These are phyloP conservation scores for Struthidea cinerea DNA, from an alignment of 2,113 vertebrate genomes.

Conservation along the genomic window DNA sequence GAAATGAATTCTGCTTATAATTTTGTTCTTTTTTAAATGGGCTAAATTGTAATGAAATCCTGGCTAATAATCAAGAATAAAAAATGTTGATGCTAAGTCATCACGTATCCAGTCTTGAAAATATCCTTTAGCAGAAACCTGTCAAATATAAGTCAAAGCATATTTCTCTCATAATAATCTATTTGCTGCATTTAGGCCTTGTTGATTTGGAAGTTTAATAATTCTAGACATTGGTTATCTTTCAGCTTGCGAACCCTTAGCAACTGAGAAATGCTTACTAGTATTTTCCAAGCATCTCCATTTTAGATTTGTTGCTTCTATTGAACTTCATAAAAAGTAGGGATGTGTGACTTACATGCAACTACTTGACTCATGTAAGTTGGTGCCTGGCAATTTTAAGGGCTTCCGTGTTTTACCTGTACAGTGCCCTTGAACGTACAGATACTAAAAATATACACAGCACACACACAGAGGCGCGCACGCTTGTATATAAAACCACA, in stretches of 20 bases:
- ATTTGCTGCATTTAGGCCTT: not conserved
- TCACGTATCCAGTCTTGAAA: not conserved
- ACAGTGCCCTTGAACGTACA: not conserved
- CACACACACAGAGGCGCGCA: too few relatives aligned
- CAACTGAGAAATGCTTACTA: not conserved
- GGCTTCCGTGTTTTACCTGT: not conserved
- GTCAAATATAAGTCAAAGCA: not conserved
- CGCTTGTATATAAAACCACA: not conserved
- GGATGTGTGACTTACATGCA: not conserved
- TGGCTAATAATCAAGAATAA: not conserved
- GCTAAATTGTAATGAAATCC: not conserved
- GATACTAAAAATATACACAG: not conserved
- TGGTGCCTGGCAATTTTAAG: not conserved
- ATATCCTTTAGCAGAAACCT: constrained; percentile 15
- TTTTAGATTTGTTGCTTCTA: not conserved
- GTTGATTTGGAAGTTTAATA: not conserved
- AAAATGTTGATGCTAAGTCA: not conserved
- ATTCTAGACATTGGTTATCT: not conserved
- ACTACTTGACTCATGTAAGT: not conserved
- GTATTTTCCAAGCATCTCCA: not conserved
- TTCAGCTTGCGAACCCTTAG: not conserved
- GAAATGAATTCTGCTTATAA: not conserved
- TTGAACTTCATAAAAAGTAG: not conserved
- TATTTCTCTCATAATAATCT: not conserved
- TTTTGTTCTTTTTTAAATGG: not conserved